Evolutionary conservation across 2,888 invertebrate species (phyloP), one percentile per base, ranked within the genome.

Genomic region (Schrankia costaestrigalis): DNA sequence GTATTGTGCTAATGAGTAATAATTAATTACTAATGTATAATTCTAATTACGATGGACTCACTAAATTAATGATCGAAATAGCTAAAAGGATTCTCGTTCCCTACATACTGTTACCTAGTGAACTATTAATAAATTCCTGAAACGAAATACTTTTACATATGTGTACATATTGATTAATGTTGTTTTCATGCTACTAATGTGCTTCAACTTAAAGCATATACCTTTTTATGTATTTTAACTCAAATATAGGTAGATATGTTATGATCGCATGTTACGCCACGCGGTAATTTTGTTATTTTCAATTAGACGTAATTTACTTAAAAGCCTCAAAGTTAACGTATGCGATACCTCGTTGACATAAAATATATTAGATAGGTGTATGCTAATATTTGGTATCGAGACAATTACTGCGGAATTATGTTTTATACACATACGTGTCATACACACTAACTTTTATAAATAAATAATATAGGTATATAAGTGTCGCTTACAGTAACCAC

Each of bases 281-380:
- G 26, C 15, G 41, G 46, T 41, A 51, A 48, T 55, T 45, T 41
- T 29, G 41, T 40, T 47, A 46, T 56, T 43, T 48, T 55, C 50
- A 55, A 58, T 60, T 53, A 52, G 24, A 56, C 35, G 37, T 48
- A 58, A 62, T 62, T 60, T 57, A 42, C 45, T 54, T 63, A 54
- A 63, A 63, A 63, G 63, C 61, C 21, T 46, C 35, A 39, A 52
- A 48, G 51, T 56, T 43, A 50, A 55, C 48, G 36, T 45, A 46
- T 47, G 42, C 35, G 31, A 43, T 38, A 42, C 44, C 31, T 41
- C 31, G 41, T 41, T 27, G 21, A 41, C 26, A 30, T 42, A 41
- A 32, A 35, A 38, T 39, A 40, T 43, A 42, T 38, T 31, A 51
- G 23, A 35, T 29, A 24, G 35, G 11, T 15, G 13, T 26, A 26